Evolutionary conservation across 2,113 vertebrate species (phyloP).

Genomic region (Apodemus sylvaticus): DNA sequence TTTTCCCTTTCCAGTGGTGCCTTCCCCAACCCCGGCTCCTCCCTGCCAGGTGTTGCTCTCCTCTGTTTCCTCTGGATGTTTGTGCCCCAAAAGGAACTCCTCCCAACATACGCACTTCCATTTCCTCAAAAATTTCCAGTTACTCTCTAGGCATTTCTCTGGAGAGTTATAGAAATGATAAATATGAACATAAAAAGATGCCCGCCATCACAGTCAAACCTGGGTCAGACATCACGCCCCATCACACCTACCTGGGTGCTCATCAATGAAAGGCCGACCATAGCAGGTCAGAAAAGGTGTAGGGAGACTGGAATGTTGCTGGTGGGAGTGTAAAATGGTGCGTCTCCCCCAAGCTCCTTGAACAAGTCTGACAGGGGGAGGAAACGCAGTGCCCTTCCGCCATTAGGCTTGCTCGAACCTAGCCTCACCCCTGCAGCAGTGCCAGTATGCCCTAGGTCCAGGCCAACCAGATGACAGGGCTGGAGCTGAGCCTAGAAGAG

Average conservation of each 20-base stretch:
- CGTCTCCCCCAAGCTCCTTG: not conserved
- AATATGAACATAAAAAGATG: conserved; percentile 25
- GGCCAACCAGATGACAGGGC: not conserved
- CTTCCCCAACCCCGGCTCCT: not conserved
- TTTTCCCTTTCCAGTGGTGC: not conserved
- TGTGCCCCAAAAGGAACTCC: not conserved
- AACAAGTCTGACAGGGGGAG: not conserved
- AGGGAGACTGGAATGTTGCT: not conserved
- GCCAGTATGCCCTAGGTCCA: not conserved
- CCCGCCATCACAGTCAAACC: not conserved
- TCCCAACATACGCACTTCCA: not conserved
- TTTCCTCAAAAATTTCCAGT: conserved; percentile 44
- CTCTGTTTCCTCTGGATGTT: conserved; percentile 14
- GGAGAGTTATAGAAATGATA: not conserved
- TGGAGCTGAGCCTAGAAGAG: not conserved
- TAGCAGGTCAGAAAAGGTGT: not conserved
- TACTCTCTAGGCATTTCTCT: not conserved
- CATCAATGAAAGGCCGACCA: not conserved
- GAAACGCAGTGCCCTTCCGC: not conserved
- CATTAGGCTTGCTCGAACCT: not conserved
- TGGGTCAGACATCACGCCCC: not conserved
- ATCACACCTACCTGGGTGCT: not conserved
- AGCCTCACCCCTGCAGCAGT: not conserved
- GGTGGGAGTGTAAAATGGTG: not conserved
- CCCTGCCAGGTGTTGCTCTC: not conserved